Percentiles rank a stretch among this genome's conserved stretches.
These are phyloP conservation scores for Pelagia noctiluca DNA, from an alignment of 30 jellyfish, hydroid and myxozoan species.

Conservation along the genomic window DNA sequence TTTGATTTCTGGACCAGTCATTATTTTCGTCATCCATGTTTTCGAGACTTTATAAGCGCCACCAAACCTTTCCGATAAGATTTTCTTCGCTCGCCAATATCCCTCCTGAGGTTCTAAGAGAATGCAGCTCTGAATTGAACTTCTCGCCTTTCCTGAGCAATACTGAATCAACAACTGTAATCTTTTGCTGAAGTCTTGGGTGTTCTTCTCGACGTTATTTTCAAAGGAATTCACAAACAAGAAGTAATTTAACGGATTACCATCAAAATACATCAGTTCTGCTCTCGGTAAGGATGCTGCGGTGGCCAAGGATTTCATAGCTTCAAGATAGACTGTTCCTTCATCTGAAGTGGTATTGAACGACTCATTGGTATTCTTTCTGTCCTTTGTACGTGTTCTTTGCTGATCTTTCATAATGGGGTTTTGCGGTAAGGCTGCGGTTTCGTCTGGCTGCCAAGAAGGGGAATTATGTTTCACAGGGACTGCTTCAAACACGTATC, in stretches of 20 bases:
- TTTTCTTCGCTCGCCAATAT: constrained; percentile 25
- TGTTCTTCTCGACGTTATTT: constrained; percentile 24
- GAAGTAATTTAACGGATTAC: constrained; percentile 40
- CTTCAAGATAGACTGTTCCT: constrained; percentile 24
- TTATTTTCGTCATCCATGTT: not conserved
- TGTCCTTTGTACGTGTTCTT: not conserved
- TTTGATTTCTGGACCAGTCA: not conserved
- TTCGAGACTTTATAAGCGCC: constrained; percentile 1
- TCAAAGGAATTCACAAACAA: constrained; percentile 36
- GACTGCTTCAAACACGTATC: too few relatives aligned
- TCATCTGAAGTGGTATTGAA: too few relatives aligned
- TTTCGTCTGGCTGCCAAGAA: too few relatives aligned
- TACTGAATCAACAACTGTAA: constrained; percentile 40
- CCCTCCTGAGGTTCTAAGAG: constrained; percentile 42
- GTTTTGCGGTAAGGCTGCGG: too few relatives aligned
- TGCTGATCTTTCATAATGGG: not conserved
- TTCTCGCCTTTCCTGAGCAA: constrained; percentile 54
- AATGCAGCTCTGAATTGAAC: constrained; percentile 36
- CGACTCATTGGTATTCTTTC: too few relatives aligned
- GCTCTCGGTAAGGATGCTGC: constrained; percentile 47
- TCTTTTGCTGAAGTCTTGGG: constrained; percentile 39
- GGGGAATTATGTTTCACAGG: too few relatives aligned
- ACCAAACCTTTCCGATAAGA: constrained; percentile 61
- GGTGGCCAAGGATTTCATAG: constrained; percentile 45
- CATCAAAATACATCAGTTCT: constrained; percentile 44